These are phyloP conservation scores for Lucilia sericata DNA, from an alignment of 1,140 invertebrate genomes.

Conservation along the genomic window DNA sequence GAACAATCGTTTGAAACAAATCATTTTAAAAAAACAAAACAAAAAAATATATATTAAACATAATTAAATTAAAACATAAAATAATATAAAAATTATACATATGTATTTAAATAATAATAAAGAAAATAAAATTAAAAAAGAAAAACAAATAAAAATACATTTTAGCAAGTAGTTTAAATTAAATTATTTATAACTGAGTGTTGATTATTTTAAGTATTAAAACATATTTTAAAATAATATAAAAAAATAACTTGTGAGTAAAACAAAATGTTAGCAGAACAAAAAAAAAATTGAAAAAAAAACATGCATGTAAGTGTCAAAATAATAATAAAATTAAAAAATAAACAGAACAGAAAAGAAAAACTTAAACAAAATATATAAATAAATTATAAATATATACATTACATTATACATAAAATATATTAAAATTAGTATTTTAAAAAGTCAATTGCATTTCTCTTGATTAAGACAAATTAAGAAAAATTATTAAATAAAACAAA, in stretches of 20 bases:
- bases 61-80: conserved; percentile 44
- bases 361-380: conserved; percentile 30
- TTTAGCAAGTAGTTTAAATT: conserved; percentile 46
- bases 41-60: conserved; percentile 49
- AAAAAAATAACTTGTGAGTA: conserved; percentile 14
- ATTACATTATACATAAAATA: conserved; percentile 19
- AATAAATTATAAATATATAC: conserved; percentile 16
- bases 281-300: background rate
- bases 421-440: conserved; percentile 34
- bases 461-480: conserved; percentile 32
- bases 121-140: conserved; percentile 49
- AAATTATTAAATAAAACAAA: background rate
- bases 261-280: conserved; percentile 25
- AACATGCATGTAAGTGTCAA: conserved; percentile 41
- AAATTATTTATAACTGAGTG: conserved; percentile 39
- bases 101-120: conserved; percentile 52
- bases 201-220: conserved; percentile 38
- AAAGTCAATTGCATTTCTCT: conserved; percentile 44
- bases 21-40: conserved; percentile 47
- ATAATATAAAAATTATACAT: conserved; percentile 53
- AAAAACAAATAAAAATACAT: conserved; percentile 52
- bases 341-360: background rate
- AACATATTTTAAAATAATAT: conserved; percentile 11
- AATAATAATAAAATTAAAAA: conserved; percentile 24
- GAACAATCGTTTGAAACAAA: conserved; percentile 49